Base-by-base conservation (phyloP, 2,113 vertebrate genomes). In the Engystomops pustulosus region DNA sequence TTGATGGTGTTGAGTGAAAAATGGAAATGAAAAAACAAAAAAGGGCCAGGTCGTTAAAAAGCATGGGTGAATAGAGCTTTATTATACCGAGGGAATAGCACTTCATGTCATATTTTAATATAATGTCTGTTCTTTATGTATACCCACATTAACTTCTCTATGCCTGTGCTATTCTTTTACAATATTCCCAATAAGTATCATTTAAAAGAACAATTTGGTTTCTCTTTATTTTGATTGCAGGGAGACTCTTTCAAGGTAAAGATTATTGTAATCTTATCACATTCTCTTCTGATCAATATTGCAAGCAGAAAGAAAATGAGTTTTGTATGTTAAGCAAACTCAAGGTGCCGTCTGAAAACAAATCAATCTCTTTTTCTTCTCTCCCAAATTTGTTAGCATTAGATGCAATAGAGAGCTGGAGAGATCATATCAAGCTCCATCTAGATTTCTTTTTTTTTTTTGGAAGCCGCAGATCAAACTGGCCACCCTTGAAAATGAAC, bases 251-350 rank as follows among this genome's bases (percentile, higher is more conserved):
- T 85, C 83, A 79, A 70, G 74, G 60, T 79, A 85, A 85, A 85
- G 83, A 85, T 85, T 85, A 85, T 85, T 85, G 75, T 79, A 85
- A 85, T 85, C 83, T 69, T 85, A 79, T 85, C 83, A 84, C 83
- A 85, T 85, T 85, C 83, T 85, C 47, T 79, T 49, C 75, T 85
- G 83, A 85, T 85, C 83, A 85, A 85, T 85, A 85, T 85, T 53
- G 83, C 83, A 70, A 78, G 83, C 74, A 85, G 83, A 85, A 85
- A 85, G 83, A 85, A 85, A 85, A 85, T 85, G 47, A 85, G 83
- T 85, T 85, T 85, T 78, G 74, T 85, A 85, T 85, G 83, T 85
- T 85, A 85, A 85, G 83, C 83, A 85, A 85, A 85, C 83, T 71
- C 82, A 69, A 62, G 74, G 65, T 58, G 47, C 75, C 25, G 23